phyloP scores from a whole-genome alignment of 1,140 invertebrate species.

The Drosophila neocordata region DNA sequence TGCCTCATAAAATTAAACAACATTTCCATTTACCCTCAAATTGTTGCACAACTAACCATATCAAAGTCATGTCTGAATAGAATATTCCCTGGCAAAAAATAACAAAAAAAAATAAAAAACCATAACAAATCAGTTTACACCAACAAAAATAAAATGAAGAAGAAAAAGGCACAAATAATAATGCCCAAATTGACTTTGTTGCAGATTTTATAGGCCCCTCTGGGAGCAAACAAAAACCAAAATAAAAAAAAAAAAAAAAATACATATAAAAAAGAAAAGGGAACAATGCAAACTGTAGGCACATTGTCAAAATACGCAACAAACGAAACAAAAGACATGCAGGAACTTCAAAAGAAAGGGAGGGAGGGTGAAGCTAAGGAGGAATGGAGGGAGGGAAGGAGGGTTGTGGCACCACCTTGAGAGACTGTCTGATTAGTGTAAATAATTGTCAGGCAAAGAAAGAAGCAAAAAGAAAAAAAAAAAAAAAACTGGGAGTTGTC shows the following conservation, averaged over 20 bases:
- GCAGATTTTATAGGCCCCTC: conserved; percentile 72
- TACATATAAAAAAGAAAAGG: conserved; percentile 19
- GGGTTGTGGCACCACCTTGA: conserved; percentile 45
- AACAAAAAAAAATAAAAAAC: conserved; percentile 40
- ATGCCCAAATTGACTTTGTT: conserved; percentile 71
- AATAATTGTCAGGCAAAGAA: conserved; percentile 66
- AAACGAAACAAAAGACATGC: conserved; percentile 44
- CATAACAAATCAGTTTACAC: conserved; percentile 42
- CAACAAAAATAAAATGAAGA: conserved; percentile 13
- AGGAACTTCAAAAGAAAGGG: conserved; percentile 4
- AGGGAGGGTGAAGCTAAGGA: neutral
- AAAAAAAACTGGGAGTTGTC: conserved; percentile 33
- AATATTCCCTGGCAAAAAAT: conserved; percentile 13
- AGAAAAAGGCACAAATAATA: conserved; percentile 17
- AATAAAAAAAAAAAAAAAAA: too few species aligned
- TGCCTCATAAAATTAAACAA: neutral
- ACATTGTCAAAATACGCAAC: conserved; percentile 79
- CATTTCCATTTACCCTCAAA: neutral
- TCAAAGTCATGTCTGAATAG: conserved; percentile 21
- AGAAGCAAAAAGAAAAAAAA: conserved; percentile 37
- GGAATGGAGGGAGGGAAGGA: conserved; percentile 26
- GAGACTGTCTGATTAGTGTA: conserved; percentile 73
- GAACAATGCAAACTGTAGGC: conserved; percentile 61
- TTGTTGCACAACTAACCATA: neutral
- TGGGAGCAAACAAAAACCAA: conserved; percentile 34